Evolutionary conservation across 2,888 invertebrate species (phyloP).

Genomic region (Tiphia femorata): DNA sequence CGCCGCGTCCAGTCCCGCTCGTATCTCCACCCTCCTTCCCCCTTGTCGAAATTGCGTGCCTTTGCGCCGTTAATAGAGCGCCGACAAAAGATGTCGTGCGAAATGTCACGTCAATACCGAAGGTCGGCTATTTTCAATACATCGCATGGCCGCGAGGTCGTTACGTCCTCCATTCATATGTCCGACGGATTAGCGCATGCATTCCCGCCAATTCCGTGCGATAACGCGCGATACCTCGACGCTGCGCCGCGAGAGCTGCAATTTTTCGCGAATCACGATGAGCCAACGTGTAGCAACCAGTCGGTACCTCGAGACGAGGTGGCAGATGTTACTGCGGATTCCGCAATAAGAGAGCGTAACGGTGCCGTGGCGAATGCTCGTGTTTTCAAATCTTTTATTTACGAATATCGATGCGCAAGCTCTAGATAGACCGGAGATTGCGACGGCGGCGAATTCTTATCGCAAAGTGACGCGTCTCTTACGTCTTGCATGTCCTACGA

Average conservation of each 20-base stretch:
- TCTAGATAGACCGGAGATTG: too few relatives aligned
- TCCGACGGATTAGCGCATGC: constrained; percentile 14
- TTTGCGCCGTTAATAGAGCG: background rate
- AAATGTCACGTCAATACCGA: constrained; percentile 12
- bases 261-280: constrained; percentile 4
- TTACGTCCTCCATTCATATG: constrained; percentile 28
- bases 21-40: background rate
- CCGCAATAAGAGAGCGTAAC: too few relatives aligned
- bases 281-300: constrained; percentile 19
- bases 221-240: constrained; percentile 3
- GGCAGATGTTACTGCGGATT: too few relatives aligned
- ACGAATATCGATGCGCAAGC: too few relatives aligned
- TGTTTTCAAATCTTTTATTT: too few relatives aligned
- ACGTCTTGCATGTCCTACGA: too few relatives aligned
- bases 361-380: too few relatives aligned
- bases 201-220: constrained; percentile 1
- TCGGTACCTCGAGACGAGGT: too few relatives aligned
- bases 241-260: background rate
- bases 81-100: constrained; percentile 14
- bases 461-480: too few relatives aligned
- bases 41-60: constrained; percentile 3
- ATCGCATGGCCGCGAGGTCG: constrained; percentile 10
- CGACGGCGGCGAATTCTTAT: too few relatives aligned
- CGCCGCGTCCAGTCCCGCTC: too few relatives aligned
- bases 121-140: constrained; percentile 38